phyloP scores from a whole-genome alignment of 1,140 invertebrate genomes.

The Yoshiicerus persimilis region DNA sequence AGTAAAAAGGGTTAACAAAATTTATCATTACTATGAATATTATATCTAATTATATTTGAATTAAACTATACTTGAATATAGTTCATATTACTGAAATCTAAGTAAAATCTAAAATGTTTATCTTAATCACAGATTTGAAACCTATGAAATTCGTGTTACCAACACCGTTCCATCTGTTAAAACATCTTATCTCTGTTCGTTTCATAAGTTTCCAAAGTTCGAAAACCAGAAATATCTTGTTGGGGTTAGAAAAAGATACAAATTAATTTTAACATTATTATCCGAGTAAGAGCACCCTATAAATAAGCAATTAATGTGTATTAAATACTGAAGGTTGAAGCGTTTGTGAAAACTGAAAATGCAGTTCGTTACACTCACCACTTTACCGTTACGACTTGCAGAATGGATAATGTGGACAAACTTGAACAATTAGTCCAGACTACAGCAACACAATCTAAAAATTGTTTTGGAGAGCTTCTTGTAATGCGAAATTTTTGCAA shows the following conservation, averaged over 20 bases:
- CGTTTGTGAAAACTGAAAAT: background rate
- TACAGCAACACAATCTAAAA: background rate
- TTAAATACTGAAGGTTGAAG: slow-evolving; percentile 29
- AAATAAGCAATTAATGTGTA: too few species aligned
- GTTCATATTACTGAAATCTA: too few species aligned
- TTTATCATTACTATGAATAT: background rate
- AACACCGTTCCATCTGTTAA: background rate
- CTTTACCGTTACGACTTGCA: slow-evolving; percentile 2
- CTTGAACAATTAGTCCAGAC: background rate
- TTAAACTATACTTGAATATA: too few species aligned
- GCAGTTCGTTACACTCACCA: slow-evolving; percentile 34
- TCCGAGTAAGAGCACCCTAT: too few species aligned
- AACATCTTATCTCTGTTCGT: slow-evolving; percentile 29
- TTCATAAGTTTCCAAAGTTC: slow-evolving; percentile 14
- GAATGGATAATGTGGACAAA: background rate
- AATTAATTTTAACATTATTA: too few species aligned
- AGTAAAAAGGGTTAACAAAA: background rate
- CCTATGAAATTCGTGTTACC: background rate
- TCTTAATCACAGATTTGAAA: background rate
- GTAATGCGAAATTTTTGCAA: background rate
- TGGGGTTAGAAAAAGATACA: background rate
- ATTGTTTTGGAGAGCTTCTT: background rate
- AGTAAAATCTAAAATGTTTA: too few species aligned
- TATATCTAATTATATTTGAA: too few species aligned
- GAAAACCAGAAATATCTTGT: slow-evolving; percentile 26